phyloP scores from a whole-genome alignment of 1,140 invertebrate species.

The Drosophila oshimai region DNA sequence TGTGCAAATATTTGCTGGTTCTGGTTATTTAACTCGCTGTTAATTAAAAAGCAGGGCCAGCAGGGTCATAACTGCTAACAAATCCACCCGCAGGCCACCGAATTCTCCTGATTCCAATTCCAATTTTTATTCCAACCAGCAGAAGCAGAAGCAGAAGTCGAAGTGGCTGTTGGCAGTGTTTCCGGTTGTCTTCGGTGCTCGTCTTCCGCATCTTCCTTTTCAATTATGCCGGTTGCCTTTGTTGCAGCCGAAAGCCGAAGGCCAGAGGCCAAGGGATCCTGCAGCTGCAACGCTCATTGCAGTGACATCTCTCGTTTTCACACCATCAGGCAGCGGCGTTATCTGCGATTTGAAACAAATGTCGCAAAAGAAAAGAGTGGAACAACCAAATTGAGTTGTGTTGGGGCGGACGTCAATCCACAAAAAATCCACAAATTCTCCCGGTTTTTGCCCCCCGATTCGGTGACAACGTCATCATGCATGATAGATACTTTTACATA shows the following conservation, averaged over 20 bases:
- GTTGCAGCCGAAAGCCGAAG: constrained; percentile 4
- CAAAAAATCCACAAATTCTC: constrained; percentile 61
- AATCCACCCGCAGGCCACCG: constrained; percentile 10
- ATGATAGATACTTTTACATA: constrained; percentile 79
- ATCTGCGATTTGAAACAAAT: constrained; percentile 69
- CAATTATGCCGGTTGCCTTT: constrained; percentile 55
- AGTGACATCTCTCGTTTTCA: constrained; percentile 61
- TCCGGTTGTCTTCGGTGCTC: constrained; percentile 55
- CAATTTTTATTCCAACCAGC: constrained; percentile 31
- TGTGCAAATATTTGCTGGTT: constrained; percentile 35
- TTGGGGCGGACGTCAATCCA: constrained; percentile 50
- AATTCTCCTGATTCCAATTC: not conserved
- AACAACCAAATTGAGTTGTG: constrained; percentile 70
- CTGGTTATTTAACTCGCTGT: constrained; percentile 32
- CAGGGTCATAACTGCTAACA: constrained; percentile 29
- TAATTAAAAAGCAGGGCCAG: constrained; percentile 54
- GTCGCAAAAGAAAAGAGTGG: constrained; percentile 5
- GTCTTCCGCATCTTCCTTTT: constrained; percentile 70
- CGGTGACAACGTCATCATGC: constrained; percentile 54
- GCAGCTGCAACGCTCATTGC: constrained; percentile 34
- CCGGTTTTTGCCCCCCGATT: constrained; percentile 25
- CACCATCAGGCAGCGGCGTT: constrained; percentile 70
- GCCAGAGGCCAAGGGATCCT: constrained; percentile 9
- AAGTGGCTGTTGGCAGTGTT: constrained; percentile 57
- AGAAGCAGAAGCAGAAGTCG: constrained; percentile 35